Conservation (phyloP, 2,797 vertebrate genomes). For the Rhinogobio ventralis region DNA sequence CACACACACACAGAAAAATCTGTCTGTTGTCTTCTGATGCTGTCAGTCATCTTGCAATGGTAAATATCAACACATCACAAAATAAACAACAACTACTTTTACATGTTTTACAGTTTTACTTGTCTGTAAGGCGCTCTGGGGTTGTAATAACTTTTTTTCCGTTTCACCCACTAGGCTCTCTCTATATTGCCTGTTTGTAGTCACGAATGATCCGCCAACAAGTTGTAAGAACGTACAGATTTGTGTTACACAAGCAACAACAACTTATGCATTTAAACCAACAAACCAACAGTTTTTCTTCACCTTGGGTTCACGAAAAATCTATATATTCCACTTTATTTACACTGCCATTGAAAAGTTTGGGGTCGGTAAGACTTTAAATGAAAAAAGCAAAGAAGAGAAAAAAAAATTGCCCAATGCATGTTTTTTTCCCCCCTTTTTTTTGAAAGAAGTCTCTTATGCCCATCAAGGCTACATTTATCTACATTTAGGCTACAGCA, state of each 20-base stretch:
- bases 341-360: background rate
- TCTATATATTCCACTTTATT: background rate
- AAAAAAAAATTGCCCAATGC: background rate
- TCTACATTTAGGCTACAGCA: too few species aligned
- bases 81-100: constrained; percentile 1
- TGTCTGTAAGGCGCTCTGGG: background rate
- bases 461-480: background rate
- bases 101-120: background rate
- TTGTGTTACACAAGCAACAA: background rate
- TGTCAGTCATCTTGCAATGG: constrained; percentile 36
- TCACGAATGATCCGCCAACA: background rate
- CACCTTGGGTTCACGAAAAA: background rate
- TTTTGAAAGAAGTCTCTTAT: background rate
- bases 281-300: constrained; percentile 4
- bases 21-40: constrained; percentile 29
- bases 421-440: background rate
- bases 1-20: constrained; percentile 46
- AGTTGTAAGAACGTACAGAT: background rate
- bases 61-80: constrained; percentile 47
- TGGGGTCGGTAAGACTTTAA: background rate
- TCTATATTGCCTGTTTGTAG: background rate
- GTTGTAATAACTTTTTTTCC: constrained; percentile 3
- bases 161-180: background rate
- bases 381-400: background rate
- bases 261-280: background rate